A percentile compares a stretch with the other conserved stretches of the same genome.
Evolutionary conservation across 2,113 vertebrate species (phyloP).

Genomic region (Madoqua kirkii): DNA sequence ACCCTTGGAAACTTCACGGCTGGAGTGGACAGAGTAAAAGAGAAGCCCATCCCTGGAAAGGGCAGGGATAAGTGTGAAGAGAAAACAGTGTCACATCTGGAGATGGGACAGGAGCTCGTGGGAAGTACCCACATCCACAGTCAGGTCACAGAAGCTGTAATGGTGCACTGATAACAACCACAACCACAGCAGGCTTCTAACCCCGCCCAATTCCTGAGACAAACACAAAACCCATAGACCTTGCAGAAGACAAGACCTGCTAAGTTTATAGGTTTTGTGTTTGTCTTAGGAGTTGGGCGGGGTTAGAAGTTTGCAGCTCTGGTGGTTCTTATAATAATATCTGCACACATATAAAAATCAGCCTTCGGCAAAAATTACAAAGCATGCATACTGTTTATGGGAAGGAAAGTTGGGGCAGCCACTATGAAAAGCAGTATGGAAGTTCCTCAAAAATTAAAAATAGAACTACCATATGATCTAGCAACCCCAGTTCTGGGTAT

Average conservation of each 20-base stretch:
- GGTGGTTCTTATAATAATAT: background rate
- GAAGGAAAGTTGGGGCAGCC: background rate
- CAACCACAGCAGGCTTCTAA: background rate
- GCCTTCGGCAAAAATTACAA: background rate
- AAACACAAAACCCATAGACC: background rate
- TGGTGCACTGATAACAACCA: background rate
- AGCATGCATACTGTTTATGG: background rate
- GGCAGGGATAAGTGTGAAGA: background rate
- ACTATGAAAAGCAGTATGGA: background rate
- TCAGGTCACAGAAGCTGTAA: background rate
- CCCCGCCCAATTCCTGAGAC: background rate
- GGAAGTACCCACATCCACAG: background rate
- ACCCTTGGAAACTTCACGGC: background rate
- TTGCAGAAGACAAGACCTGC: background rate
- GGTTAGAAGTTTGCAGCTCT: background rate
- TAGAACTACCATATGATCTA: background rate
- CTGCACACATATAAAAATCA: background rate
- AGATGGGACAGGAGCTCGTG: background rate
- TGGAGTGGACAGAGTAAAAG: background rate
- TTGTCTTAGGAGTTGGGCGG: background rate
- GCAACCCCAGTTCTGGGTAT: background rate
- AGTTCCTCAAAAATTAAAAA: background rate
- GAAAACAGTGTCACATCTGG: background rate
- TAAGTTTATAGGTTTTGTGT: background rate
- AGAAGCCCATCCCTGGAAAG: background rate